Evolutionary conservation across 2,113 vertebrate species (phyloP), one percentile per base, ranked within the genome.

Genomic region (Etia nguti): DNA sequence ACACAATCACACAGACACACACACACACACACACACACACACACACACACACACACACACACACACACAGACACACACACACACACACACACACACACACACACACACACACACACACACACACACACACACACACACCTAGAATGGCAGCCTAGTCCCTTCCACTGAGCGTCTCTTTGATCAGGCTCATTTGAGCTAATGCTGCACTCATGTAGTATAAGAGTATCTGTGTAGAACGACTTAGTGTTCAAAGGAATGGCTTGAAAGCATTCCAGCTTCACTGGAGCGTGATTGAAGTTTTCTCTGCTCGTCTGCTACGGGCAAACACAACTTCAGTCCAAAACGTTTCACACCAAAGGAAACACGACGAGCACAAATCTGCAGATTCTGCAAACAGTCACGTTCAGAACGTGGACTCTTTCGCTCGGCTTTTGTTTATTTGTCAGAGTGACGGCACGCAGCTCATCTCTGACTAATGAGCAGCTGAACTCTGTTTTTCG

Each of bases 81-180:
- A 80, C 43, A 50, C 36, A 48, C 29, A 57, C 62, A 18, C 13
- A 26, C 43, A 75, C 34, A 57, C 73, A 48, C 1, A 11, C 0
- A 56, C n/a, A 12, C 3, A 55, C 1, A 2, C 0, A 0, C 3
- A 2, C 2, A 0, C 4, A 1, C 0, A 8, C 22, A 65, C 5
- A 50, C 10, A 38, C 11, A 26, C 50, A 59, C 22, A 68, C 56
- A 81, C 16, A 24, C 57, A 43, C 68, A 84, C 77, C 31, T 43
- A 65, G 13, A 43, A 22, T 6, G 57, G 26, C n/a, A n/a, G 18
- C 46, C 15, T n/a, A 10, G 24, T 55, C 54, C 65, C 31, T 68
- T 48, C 48, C 34, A 5, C 10, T 65, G 3, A 7, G 60, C 6
- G 8, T 3, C 2, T 31, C 80, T 88, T 85, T 86, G 84, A 73